Evolutionary conservation across 2,113 vertebrate genomes (phyloP), one percentile per base, ranked within the genome.

Genomic region (Heteronetta atricapilla): DNA sequence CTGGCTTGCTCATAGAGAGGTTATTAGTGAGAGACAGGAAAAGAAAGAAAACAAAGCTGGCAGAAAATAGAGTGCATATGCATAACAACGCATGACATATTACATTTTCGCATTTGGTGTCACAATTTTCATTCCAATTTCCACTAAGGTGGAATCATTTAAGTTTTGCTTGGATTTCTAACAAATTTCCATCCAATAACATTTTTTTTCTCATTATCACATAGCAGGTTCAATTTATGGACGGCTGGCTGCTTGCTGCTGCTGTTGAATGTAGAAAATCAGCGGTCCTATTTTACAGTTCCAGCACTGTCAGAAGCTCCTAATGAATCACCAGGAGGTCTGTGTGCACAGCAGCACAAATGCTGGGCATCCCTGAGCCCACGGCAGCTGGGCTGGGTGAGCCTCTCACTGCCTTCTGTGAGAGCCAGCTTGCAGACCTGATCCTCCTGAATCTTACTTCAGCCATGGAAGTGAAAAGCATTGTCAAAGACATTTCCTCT

Each of bases 351-450:
- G 33, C 11, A 8, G 0, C 17, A 18, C 3, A 10, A 84, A 25
- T 3, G 2, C 21, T 1, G 2, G 31, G 7, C 23, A 44, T 12
- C 8, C 16, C 11, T 36, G 59, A 69, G 5, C 5, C 36, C 12
- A 19, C 1, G 2, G 21, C 26, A 33, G 21, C 26, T n/a, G n/a
- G n/a, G n/a, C n/a, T n/a, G 44, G 8, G 4, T 77, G 10, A 52
- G 34, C 8, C 5, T 86, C 33, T 29, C 58, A 21, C 12, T 46
- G 38, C 56, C 7, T 58, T 68, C 66, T 15, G 6, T 0, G 5
- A 68, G 38, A 83, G 2, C 10, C 72, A n/a, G 15, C 52, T 22
- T 22, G 46, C 13, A n/a, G 72, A 42, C 63, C 36, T 0, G 1
- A 81, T 72, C 19, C 13, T 83, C 18, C 33, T 11, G 25, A 29